Evolutionary conservation across 2,113 vertebrate species (phyloP).

Genomic region (Octodon degus): DNA sequence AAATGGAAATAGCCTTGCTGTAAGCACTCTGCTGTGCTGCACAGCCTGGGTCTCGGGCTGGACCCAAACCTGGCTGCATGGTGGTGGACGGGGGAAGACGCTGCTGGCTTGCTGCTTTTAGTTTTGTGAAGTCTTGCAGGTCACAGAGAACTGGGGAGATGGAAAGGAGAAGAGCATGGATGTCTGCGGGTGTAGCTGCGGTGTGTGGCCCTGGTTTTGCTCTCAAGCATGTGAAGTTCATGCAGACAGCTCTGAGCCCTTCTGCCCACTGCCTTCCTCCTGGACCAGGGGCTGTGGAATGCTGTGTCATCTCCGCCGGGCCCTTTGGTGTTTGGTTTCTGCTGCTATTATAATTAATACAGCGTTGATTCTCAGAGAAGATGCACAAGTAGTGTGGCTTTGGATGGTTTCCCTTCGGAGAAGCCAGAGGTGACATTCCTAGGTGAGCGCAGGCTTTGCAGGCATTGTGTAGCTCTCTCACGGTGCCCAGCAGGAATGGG

Average conservation of each 20-base stretch:
- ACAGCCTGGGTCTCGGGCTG: neutral
- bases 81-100: neutral
- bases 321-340: neutral
- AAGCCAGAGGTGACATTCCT: neutral
- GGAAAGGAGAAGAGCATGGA: neutral
- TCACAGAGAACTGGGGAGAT: neutral
- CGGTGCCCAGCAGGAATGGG: neutral
- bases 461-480: neutral
- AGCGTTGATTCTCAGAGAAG: neutral
- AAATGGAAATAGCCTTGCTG: conserved; percentile 49
- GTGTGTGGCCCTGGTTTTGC: fast-evolving
- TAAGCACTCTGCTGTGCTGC: neutral
- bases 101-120: neutral
- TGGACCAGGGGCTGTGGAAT: neutral
- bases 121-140: neutral
- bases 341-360: neutral
- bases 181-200: neutral
- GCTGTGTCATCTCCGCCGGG: neutral
- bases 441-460: neutral
- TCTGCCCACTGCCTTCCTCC: neutral
- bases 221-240: neutral
- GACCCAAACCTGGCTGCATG: neutral
- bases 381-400: neutral
- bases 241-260: neutral
- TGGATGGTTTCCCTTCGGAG: neutral